phyloP scores from a whole-genome alignment of 2,797 vertebrate species.

The Pristis pectinata region DNA sequence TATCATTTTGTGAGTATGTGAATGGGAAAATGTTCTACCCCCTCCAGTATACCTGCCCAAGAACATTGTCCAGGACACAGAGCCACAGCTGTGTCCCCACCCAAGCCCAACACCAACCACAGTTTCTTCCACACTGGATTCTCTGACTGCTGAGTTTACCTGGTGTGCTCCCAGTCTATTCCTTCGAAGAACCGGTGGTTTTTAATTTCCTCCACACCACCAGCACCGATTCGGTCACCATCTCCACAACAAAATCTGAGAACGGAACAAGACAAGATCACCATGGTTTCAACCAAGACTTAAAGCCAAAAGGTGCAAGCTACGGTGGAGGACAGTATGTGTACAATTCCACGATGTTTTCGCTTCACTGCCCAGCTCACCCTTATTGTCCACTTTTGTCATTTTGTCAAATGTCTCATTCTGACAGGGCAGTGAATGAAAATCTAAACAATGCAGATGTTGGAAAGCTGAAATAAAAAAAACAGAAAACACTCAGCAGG shows the following conservation, averaged over 20 bases:
- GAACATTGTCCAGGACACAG: too few relatives aligned
- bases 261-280: background rate
- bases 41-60: too few relatives aligned
- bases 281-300: background rate
- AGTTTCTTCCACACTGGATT: background rate
- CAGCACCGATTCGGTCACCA: conserved; percentile 86
- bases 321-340: background rate
- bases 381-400: background rate
- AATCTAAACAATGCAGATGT: too few relatives aligned
- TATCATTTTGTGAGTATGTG: too few relatives aligned
- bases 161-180: conserved; percentile 97
- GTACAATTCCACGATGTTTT: background rate
- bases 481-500: too few relatives aligned
- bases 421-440: too few relatives aligned
- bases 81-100: too few relatives aligned
- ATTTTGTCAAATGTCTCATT: too few relatives aligned
- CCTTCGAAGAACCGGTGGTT: conserved; percentile 86
- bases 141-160: conserved; percentile 55
- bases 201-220: conserved; percentile 90
- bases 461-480: too few relatives aligned
- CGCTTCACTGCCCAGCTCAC: background rate
- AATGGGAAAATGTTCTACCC: too few relatives aligned
- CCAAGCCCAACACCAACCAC: too few relatives aligned
- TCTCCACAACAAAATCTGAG: conserved; percentile 85
- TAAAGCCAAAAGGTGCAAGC: background rate